Conservation (phyloP, 2,888 invertebrate species). For the Charanyca ferruginea region DNA sequence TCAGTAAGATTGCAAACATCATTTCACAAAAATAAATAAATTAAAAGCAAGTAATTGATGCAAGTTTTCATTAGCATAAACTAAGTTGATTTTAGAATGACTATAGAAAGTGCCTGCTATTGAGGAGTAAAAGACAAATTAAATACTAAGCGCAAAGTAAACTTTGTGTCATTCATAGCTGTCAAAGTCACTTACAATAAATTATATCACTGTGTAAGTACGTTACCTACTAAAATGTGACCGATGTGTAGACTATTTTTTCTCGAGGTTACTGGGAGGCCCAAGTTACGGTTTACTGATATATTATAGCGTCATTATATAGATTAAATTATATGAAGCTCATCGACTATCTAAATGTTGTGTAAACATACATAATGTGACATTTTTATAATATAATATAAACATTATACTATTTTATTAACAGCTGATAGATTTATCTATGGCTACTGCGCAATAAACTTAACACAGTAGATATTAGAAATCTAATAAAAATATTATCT, state of each 20-base stretch:
- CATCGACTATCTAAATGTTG: slow-evolving; percentile 29
- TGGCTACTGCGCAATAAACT: slow-evolving; percentile 27
- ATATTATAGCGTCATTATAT: slow-evolving; percentile 8
- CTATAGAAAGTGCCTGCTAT: background rate
- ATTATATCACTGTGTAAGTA: too few relatives aligned
- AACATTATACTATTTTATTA: slow-evolving; percentile 41
- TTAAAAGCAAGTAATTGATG: background rate
- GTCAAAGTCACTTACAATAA: background rate
- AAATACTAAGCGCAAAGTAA: background rate
- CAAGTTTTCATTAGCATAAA: background rate
- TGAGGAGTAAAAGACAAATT: too few relatives aligned
- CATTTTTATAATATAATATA: slow-evolving; percentile 40
- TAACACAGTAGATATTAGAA: slow-evolving; percentile 7
- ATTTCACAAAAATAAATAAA: too few relatives aligned
- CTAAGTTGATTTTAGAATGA: background rate
- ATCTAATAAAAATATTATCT: slow-evolving; percentile 32
- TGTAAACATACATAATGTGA: slow-evolving; percentile 43
- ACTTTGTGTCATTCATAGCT: background rate
- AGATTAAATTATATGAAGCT: slow-evolving; percentile 26
- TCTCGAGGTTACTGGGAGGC: slow-evolving; percentile 7
- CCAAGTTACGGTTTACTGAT: background rate
- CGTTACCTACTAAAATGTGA: background rate
- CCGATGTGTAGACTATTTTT: background rate
- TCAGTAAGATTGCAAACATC: background rate
- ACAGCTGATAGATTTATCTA: slow-evolving; percentile 38